A percentile compares a stretch with the other conserved stretches of the same genome.
These are phyloP conservation scores for Macropis europaea DNA, from an alignment of 2,888 invertebrate genomes.

Conservation along the genomic window DNA sequence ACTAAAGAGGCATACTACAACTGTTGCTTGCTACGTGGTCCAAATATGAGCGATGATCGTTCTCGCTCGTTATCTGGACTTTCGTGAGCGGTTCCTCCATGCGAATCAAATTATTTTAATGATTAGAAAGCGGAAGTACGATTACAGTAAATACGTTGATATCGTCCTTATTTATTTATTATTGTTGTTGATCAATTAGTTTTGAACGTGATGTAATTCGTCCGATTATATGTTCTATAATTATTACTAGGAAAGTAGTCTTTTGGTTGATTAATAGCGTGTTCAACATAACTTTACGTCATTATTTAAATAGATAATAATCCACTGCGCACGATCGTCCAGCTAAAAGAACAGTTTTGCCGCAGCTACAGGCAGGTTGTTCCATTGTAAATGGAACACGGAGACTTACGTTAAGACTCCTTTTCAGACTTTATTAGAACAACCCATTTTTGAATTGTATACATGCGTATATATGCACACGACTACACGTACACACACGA, in stretches of 20 bases:
- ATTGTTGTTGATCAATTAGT: too few relatives aligned
- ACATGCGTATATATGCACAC: slow-evolving; percentile 57
- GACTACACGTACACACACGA: slow-evolving; percentile 25
- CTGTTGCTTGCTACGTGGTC: slow-evolving; percentile 41
- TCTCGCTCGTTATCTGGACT: slow-evolving; percentile 17
- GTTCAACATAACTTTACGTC: neutral
- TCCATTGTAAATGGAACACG: slow-evolving; percentile 40
- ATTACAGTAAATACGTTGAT: too few relatives aligned
- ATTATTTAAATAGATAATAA: neutral
- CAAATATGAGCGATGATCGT: slow-evolving; percentile 17
- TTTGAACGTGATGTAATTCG: too few relatives aligned
- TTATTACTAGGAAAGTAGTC: too few relatives aligned
- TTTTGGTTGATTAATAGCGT: too few relatives aligned
- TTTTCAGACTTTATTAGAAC: slow-evolving; percentile 52
- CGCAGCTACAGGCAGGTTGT: slow-evolving; percentile 22
- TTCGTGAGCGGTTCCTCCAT: slow-evolving; percentile 20
- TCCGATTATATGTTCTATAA: too few relatives aligned
- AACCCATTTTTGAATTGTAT: slow-evolving; percentile 67
- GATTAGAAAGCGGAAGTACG: too few relatives aligned
- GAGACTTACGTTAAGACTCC: slow-evolving; percentile 49
- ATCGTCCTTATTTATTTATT: too few relatives aligned
- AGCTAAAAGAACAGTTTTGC: slow-evolving; percentile 41
- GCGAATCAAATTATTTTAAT: too few relatives aligned
- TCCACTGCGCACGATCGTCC: slow-evolving; percentile 32
- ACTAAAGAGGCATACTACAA: slow-evolving; percentile 27